phyloP scores from a whole-genome alignment of 1,140 invertebrate species.

The Stenopsyche tienmushanensis region DNA sequence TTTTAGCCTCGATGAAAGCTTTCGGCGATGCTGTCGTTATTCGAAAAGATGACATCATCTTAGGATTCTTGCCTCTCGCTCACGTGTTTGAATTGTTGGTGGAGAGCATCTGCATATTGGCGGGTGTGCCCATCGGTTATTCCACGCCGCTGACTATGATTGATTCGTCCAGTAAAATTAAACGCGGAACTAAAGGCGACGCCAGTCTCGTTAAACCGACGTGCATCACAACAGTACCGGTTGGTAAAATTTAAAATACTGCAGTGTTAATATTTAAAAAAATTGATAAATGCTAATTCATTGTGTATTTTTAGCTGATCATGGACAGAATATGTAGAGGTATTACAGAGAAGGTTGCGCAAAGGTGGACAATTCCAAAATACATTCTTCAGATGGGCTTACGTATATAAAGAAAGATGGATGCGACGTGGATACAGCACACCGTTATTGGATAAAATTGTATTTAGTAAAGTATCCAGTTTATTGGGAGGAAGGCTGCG shows the following conservation, averaged over 20 bases:
- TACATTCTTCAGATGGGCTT: constrained; percentile 87
- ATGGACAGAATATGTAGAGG: constrained; percentile 95
- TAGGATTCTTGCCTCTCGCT: constrained; percentile 94
- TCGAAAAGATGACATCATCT: constrained; percentile 76
- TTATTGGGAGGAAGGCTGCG: constrained; percentile 86
- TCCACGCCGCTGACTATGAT: constrained; percentile 94
- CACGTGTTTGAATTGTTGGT: constrained; percentile 95
- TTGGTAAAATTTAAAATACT: constrained; percentile 53
- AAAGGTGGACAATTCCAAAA: constrained; percentile 72
- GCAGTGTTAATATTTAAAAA: constrained; percentile 21
- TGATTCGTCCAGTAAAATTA: constrained; percentile 94
- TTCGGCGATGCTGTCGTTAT: constrained; percentile 80
- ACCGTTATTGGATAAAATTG: constrained; percentile 71
- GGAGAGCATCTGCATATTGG: constrained; percentile 70
- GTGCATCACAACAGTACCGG: constrained; percentile 92
- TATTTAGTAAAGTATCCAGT: constrained; percentile 63
- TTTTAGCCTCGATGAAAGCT: constrained; percentile 84
- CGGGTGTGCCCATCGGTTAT: constrained; percentile 90
- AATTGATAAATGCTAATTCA: constrained; percentile 44
- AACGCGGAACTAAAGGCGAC: constrained; percentile 88
- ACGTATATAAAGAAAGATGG: constrained; percentile 88
- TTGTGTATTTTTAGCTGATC: constrained; percentile 70
- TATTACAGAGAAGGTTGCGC: constrained; percentile 88
- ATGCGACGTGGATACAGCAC: constrained; percentile 80
- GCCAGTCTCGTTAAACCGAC: constrained; percentile 88